Evolutionary conservation across 2,113 vertebrate genomes (phyloP), one percentile per base, ranked within the genome.

Genomic region (Regulus satrapa): DNA sequence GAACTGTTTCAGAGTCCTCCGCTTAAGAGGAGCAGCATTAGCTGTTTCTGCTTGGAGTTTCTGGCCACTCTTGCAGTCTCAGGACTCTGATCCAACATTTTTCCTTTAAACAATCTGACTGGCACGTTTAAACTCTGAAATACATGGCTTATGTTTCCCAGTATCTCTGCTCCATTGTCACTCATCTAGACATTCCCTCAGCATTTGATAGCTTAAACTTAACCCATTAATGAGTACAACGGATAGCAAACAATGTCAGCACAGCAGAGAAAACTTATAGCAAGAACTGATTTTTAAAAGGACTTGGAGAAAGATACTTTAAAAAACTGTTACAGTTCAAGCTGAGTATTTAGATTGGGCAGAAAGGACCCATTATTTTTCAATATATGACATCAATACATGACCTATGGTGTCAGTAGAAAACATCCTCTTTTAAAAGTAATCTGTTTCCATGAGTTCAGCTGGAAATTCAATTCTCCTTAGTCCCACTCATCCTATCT

Each of bases 401-500:
- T 61, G 84, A 69, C n/a, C 56, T 40, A 46, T 2, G 11, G 49
- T 71, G 41, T 78, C 48, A 78, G 69, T 59, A 59, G 73, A 89
- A 94, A 85, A 16, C 29, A 49, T 78, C 32, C 19, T 89, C 15
- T 68, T 92, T 82, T 92, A 16, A 88, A 75, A 92, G 16, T 21
- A 63, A 59, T 75, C 18, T 74, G 26, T 83, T 90, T 79, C 58
- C 26, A 28, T 31, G 45, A 90, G 62, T 94, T 92, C 71, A 85
- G 38, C 48, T 89, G 62, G n/a, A 82, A 93, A 82, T 85, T 92
- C 45, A 56, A 1, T n/a, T 82, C 54, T 40, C 34, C 41, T 56
- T 54, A 86, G 61, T 84, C 87, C 87, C 51, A 92, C 89, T 81
- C 71, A 49, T 71, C 52, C 88, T 81, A 91, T 97, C 87, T 95